Evolutionary conservation across 37 sponge, comb jelly and placozoan genomes (phyloP).

Genomic region (Aplysina aerophoba): DNA sequence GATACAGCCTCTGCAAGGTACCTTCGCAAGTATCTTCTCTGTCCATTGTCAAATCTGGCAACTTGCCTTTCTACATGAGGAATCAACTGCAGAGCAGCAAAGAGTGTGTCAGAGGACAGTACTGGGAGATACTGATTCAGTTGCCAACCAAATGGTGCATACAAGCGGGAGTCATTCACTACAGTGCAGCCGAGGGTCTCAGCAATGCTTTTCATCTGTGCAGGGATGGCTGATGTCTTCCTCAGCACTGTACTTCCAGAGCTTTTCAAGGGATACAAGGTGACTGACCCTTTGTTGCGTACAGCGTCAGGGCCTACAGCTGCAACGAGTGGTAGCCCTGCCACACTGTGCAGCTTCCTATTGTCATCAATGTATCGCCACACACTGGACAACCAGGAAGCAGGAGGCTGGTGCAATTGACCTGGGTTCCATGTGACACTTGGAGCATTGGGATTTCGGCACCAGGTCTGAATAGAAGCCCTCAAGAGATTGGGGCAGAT

Average conservation of each 20-base stretch:
- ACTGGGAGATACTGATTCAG: background rate
- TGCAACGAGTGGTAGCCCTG: slow-evolving; percentile 36
- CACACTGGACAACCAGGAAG: slow-evolving; percentile 45
- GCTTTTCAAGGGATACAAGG: background rate
- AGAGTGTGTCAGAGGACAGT: background rate
- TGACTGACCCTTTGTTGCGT: background rate
- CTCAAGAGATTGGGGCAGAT: slow-evolving; percentile 27
- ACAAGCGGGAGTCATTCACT: slow-evolving; percentile 7
- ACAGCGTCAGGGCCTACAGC: background rate
- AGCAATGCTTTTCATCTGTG: background rate
- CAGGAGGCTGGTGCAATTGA: slow-evolving; percentile 32
- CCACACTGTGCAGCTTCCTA: background rate
- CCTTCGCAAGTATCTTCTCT: background rate
- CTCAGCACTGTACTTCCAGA: background rate
- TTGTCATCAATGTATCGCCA: slow-evolving; percentile 50
- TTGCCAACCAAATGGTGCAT: background rate
- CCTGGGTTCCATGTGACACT: slow-evolving; percentile 42
- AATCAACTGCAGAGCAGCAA: background rate
- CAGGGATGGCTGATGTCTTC: background rate
- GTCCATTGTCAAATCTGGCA: background rate
- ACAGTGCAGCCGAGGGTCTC: slow-evolving; percentile 4
- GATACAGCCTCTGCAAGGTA: background rate
- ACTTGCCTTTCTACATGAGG: background rate
- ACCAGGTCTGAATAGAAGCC: slow-evolving; percentile 45
- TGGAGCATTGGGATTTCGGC: background rate